Conservation (phyloP, 2,888 invertebrate genomes). For the Hirtodrosophila duncani region DNA sequence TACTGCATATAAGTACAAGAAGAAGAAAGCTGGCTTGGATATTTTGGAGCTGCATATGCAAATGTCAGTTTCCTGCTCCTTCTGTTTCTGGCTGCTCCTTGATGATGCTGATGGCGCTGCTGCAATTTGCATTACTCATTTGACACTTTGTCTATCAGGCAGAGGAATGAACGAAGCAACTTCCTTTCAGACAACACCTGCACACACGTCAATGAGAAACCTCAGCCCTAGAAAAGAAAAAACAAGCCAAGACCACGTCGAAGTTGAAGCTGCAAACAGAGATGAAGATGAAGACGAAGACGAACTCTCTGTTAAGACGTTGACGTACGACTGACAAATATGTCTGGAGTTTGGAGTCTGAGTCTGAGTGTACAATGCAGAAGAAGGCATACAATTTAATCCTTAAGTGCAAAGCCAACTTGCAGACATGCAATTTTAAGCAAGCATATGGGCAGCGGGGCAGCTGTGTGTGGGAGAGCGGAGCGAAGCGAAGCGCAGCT, state of each 20-base stretch:
- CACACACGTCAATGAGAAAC: conserved; percentile 32
- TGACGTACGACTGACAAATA: conserved; percentile 59
- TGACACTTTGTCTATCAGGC: conserved; percentile 67
- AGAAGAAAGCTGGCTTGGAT: no score
- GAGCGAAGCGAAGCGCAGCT: no score
- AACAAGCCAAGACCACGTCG: no score
- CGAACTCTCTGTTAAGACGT: conserved; percentile 47
- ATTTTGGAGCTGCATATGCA: no score
- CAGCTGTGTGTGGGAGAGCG: conserved; percentile 2
- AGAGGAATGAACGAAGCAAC: no score
- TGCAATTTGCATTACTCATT: conserved; percentile 70
- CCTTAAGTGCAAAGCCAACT: conserved; percentile 44
- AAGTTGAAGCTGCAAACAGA: conserved; percentile 25
- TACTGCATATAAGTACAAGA: no score
- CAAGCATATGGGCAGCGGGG: background rate
- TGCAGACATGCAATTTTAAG: conserved; percentile 50
- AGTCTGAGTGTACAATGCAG: background rate
- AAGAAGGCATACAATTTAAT: conserved; percentile 58
- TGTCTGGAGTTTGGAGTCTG: conserved; percentile 22
- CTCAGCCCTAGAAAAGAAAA: conserved; percentile 31
- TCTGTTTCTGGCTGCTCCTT: background rate
- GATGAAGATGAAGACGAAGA: no score
- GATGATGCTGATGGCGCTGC: conserved; percentile 19
- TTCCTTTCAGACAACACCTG: conserved; percentile 51
- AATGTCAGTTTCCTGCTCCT: background rate